phyloP scores from a whole-genome alignment of 2,888 invertebrate species.

The Agapostemon virescens region DNA sequence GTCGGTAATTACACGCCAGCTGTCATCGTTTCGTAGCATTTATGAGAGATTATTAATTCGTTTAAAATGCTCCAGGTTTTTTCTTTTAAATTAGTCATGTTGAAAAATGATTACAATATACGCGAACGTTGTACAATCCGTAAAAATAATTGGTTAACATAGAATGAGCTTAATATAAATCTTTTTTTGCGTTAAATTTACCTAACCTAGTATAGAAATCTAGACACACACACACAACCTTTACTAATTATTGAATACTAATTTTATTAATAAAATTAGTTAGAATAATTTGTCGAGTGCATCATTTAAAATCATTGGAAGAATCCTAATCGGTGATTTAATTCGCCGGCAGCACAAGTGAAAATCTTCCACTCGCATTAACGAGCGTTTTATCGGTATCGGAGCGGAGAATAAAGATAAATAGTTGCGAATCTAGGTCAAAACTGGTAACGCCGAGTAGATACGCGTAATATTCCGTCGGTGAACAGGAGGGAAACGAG shows the following conservation, averaged over 20 bases:
- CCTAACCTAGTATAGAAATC: no score
- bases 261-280: no score
- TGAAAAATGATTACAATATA: background rate
- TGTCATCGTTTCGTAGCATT: background rate
- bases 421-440: conserved; percentile 15
- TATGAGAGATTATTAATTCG: background rate
- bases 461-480: conserved; percentile 26
- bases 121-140: background rate
- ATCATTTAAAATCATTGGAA: background rate
- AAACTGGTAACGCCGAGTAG: conserved; percentile 26
- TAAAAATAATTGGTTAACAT: no score
- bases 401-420: background rate
- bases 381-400: background rate
- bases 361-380: conserved; percentile 1
- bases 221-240: no score
- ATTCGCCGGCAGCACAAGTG: background rate
- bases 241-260: no score
- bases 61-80: background rate
- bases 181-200: no score
- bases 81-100: background rate
- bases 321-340: background rate
- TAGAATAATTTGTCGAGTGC: no score
- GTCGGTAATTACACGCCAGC: background rate
- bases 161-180: no score
- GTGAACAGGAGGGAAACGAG: conserved; percentile 37